Conservation (phyloP, 1,140 invertebrate species). For the Drosophila sechellia region DNA sequence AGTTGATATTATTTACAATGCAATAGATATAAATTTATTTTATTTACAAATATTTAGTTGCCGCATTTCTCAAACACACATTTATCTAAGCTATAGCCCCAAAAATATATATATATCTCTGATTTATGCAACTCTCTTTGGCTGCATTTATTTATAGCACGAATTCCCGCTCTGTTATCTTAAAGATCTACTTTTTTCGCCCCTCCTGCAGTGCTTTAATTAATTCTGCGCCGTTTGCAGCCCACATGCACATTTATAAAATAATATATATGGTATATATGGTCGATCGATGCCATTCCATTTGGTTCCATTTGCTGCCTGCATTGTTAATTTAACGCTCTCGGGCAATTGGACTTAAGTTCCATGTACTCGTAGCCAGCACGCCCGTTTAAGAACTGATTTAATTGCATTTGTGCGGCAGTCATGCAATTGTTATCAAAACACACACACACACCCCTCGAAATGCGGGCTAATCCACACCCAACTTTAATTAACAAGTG, state of each 20-base stretch:
- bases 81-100: neutral
- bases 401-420: conserved; percentile 73
- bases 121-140: conserved; percentile 30
- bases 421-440: conserved; percentile 77
- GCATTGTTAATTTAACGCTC: conserved; percentile 56
- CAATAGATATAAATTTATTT: no score
- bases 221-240: conserved; percentile 64
- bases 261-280: neutral
- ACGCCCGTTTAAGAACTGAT: conserved; percentile 76
- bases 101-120: conserved; percentile 28
- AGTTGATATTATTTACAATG: no score
- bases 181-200: conserved; percentile 50
- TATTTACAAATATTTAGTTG: neutral
- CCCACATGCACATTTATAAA: conserved; percentile 44
- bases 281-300: conserved; percentile 30
- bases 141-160: conserved; percentile 45
- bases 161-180: conserved; percentile 38
- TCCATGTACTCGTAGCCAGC: conserved; percentile 17
- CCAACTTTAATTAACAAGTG: conserved; percentile 74
- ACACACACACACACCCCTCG: conserved; percentile 16
- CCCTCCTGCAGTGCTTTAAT: conserved; percentile 56
- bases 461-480: conserved; percentile 73
- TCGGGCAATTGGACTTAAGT: conserved; percentile 55
- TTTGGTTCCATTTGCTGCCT: conserved; percentile 41
- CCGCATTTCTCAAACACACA: neutral